Base-by-base conservation (phyloP, 2,113 vertebrate species). In the Melierax canorus region DNA sequence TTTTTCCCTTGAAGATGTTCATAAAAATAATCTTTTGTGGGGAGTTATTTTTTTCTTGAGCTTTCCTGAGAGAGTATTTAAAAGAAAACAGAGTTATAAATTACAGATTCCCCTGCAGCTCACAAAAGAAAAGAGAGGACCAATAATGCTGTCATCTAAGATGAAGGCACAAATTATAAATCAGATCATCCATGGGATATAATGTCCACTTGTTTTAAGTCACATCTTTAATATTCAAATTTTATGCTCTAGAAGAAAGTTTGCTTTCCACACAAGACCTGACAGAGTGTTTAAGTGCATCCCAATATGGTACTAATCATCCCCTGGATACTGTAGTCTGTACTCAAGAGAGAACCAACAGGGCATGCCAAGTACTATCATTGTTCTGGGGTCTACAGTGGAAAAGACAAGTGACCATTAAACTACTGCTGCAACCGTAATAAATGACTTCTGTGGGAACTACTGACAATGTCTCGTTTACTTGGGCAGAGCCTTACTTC, bases 1-100 rank as follows among this genome's bases (percentile, higher is more conserved):
- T 95, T 96, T 96, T 95, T 86, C 55, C 62, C 88, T 85, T 93
- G 58, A 97, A 98, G 82, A 79, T 96, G 89, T 91, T 96, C 86
- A 76, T 93, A 96, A 96, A 98, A 97, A 78, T 77, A 86, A 85
- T 91, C 66, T 88, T 96, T 94, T 76, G 21, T 86, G 67, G 17
- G n/a, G 21, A 60, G 81, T 51, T 64, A 77, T 82, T 94, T 96
- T 69, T 90, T 92, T 87, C 86, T 94, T 45, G 45, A 94, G 58
- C 67, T 97, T 95, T 89, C 92, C 84, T 90, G 36, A 43, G 73
- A 94, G 83, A 81, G 30, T 73, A 46, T 95, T 96, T 95, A 91
- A 96, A 95, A 95, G 75, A 81, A 93, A 95, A 76, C 63, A 55
- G 56, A 58, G n/a, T 86, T 94, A 71, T 88, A 91, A 94, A 95